Evolutionary conservation across 1,140 invertebrate species (phyloP).

Genomic region (Oryctes rhinoceros): DNA sequence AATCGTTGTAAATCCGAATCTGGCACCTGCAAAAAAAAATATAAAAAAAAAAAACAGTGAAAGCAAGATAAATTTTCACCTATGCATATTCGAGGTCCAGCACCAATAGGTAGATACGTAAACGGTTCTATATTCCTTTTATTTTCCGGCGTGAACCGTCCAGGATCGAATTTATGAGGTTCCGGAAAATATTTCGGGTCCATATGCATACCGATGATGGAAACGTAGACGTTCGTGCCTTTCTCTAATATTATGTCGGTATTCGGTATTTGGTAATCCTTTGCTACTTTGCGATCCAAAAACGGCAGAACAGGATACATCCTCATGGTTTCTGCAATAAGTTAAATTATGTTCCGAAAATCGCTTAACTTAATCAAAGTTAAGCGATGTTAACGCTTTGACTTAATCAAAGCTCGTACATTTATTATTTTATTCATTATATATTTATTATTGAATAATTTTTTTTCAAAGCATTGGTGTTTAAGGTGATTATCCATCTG

Average conservation of each 20-base stretch:
- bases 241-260: slow-evolving; percentile 48
- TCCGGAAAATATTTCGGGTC: slow-evolving; percentile 67
- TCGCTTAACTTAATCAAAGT: too few relatives aligned
- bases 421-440: not conserved
- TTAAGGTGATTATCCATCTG: too few relatives aligned
- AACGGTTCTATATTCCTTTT: slow-evolving; percentile 46
- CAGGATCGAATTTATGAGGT: slow-evolving; percentile 71
- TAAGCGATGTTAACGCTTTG: too few relatives aligned
- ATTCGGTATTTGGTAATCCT: slow-evolving; percentile 59
- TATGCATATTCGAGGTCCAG: slow-evolving; percentile 69
- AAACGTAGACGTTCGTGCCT: slow-evolving; percentile 56
- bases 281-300: slow-evolving; percentile 57
- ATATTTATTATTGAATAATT: not conserved
- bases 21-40: slow-evolving; percentile 49
- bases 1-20: slow-evolving; percentile 63
- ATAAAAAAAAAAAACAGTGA: not conserved
- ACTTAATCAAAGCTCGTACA: too few relatives aligned
- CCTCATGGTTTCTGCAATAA: slow-evolving; percentile 48
- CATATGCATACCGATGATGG: slow-evolving; percentile 56
- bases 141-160: slow-evolving; percentile 65
- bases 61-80: slow-evolving; percentile 54
- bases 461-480: too few relatives aligned
- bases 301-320: slow-evolving; percentile 46
- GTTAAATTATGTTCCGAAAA: too few relatives aligned
- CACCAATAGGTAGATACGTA: slow-evolving; percentile 68